These are phyloP conservation scores for Sitobion miscanthi DNA, from an alignment of 1,140 invertebrate genomes.

Conservation along the genomic window DNA sequence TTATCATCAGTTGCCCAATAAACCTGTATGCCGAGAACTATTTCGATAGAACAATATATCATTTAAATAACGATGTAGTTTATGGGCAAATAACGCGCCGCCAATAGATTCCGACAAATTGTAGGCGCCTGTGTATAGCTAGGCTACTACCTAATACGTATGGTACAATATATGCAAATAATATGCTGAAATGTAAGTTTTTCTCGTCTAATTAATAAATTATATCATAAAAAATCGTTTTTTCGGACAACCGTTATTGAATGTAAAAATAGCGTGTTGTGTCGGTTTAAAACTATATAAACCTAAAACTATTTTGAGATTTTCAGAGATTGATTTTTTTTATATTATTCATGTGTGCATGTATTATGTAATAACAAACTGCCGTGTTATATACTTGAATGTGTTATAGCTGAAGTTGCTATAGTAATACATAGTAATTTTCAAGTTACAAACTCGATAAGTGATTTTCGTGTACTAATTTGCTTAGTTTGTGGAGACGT, in stretches of 20 bases:
- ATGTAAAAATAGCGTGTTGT: neutral
- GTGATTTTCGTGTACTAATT: neutral
- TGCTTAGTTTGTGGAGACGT: neutral
- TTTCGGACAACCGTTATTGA: neutral
- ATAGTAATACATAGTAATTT: neutral
- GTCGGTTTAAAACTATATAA: neutral
- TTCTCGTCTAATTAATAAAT: neutral
- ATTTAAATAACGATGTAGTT: neutral
- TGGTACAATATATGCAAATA: neutral
- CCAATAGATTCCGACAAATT: neutral
- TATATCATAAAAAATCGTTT: neutral
- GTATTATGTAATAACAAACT: neutral
- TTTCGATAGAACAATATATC: neutral
- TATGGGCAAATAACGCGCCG: neutral
- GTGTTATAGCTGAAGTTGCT: neutral
- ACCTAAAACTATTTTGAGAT: neutral
- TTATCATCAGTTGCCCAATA: neutral
- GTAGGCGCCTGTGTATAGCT: neutral
- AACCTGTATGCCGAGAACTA: neutral
- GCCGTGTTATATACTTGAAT: neutral
- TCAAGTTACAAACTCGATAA: neutral
- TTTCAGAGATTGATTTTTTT: neutral
- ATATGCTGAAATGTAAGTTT: neutral
- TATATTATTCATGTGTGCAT: neutral
- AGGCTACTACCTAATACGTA: too few species aligned